Base-by-base conservation (phyloP, 2,113 vertebrate genomes). In the Neolamprologus toae region DNA sequence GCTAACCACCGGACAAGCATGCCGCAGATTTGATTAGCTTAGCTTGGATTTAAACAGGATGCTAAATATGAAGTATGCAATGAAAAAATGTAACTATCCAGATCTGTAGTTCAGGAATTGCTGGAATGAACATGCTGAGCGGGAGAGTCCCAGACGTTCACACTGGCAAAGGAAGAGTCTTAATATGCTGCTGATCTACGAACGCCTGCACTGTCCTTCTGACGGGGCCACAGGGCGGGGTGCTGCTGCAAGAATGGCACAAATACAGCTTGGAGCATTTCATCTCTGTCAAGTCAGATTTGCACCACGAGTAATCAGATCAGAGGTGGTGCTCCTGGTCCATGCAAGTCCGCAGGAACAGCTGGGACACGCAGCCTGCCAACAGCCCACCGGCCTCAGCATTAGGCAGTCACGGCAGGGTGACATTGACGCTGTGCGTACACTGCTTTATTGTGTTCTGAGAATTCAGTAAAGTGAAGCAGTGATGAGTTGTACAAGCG, bases 1-100 rank as follows among this genome's bases (percentile, higher is more conserved):
- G 3, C 12, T 42, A 40, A 2, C 63, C 12, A 40, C 12, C 12
- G 0, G 11, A 23, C 7, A 1, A 68, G 33, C 1, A 0, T 13
- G 19, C 33, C 0, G 11, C 33, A 13, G 1, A 0, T 3, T 40
- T 68, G 0, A 40, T 3, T 16, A 9, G 3, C 8, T 23, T 42
- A 40, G 12, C 8, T 12, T 71, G 12, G 7, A 9, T 45, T 2
- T n/a, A 13, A 37, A 37, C 13, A 45, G 4, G 5, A 45, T 2
- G n/a, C 12, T 26, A 26, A 4, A 16, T 16, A 16, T 42, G 37
- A 42, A 23, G 66, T 16, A 9, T 42, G 13, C 5, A 42, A 14
- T 73, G 66, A 23, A 71, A 71, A 45, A 40, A 9, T 3, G 0
- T 23, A 42, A 71, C 37, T 73, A 1, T 71, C 37, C 8, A 71